Conservation (phyloP, 2,113 vertebrate species). For the Clupea harengus region DNA sequence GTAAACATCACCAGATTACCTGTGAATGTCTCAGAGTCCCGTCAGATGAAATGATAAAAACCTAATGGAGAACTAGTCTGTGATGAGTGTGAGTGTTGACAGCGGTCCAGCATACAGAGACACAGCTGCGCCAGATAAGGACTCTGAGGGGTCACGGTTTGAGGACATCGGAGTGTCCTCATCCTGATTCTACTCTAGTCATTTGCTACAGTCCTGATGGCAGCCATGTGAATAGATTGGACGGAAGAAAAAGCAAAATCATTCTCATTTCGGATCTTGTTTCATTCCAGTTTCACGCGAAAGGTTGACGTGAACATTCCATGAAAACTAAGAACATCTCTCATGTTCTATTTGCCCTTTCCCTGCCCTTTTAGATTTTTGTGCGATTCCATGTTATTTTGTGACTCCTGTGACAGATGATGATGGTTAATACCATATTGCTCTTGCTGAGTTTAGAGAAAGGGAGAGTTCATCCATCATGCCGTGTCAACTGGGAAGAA, state of each 20-base stretch:
- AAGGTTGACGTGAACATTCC: not conserved
- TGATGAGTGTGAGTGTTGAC: not conserved
- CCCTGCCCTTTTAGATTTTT: not conserved
- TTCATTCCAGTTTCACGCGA: not conserved
- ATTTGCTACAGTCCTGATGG: not conserved
- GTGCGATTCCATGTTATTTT: not conserved
- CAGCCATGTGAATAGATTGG: not conserved
- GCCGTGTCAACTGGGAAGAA: slow-evolving; percentile 13
- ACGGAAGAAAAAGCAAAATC: not conserved
- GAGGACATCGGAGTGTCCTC: not conserved
- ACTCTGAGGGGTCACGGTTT: not conserved
- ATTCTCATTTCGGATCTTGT: not conserved
- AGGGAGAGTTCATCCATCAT: slow-evolving; percentile 26
- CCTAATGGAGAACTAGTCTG: not conserved
- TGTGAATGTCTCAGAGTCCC: not conserved
- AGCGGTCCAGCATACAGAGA: not conserved
- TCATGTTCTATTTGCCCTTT: not conserved
- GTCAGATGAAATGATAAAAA: not conserved
- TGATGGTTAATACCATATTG: not conserved
- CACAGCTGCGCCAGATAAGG: not conserved
- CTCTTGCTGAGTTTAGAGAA: slow-evolving; percentile 25
- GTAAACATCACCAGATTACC: not conserved
- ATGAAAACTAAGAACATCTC: not conserved
- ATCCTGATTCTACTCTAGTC: not conserved
- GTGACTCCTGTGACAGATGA: not conserved